These are phyloP conservation scores for Papilio polyxenes DNA, from an alignment of 1,140 invertebrate species.

Conservation along the genomic window DNA sequence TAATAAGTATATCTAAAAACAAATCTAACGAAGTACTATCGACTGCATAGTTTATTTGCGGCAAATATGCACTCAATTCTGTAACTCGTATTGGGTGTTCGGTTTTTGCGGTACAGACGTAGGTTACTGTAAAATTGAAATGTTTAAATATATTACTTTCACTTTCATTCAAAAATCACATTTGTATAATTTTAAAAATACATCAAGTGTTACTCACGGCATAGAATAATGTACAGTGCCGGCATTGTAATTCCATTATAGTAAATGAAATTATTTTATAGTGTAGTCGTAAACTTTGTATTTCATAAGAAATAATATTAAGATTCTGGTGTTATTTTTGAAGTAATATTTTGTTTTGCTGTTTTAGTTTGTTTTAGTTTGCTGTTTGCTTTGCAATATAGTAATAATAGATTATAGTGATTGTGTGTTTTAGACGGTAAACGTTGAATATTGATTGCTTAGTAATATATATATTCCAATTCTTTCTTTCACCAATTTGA, in stretches of 20 bases:
- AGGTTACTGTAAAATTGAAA: background rate
- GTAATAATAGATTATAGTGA: too few relatives aligned
- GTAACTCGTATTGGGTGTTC: conserved; percentile 20
- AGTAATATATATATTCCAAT: too few relatives aligned
- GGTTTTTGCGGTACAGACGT: conserved; percentile 3
- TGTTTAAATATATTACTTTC: background rate
- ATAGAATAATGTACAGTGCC: conserved; percentile 33
- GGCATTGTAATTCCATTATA: conserved; percentile 37
- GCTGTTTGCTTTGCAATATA: background rate
- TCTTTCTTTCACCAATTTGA: too few relatives aligned
- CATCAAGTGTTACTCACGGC: conserved; percentile 39
- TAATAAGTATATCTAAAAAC: conserved; percentile 45
- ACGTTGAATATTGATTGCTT: too few relatives aligned
- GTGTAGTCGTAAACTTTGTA: conserved; percentile 20
- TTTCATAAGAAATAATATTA: conserved; percentile 16
- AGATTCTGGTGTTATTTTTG: conserved; percentile 18
- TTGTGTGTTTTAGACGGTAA: too few relatives aligned
- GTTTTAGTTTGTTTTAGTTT: too few relatives aligned
- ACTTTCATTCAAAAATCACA: background rate
- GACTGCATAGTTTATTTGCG: background rate
- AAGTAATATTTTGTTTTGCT: conserved; percentile 15
- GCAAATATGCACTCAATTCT: background rate
- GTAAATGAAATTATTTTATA: conserved; percentile 15
- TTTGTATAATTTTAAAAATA: conserved; percentile 8
- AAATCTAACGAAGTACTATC: conserved; percentile 40